Conservation (phyloP, 1,140 invertebrate species). For the Lepidostoma basale region DNA sequence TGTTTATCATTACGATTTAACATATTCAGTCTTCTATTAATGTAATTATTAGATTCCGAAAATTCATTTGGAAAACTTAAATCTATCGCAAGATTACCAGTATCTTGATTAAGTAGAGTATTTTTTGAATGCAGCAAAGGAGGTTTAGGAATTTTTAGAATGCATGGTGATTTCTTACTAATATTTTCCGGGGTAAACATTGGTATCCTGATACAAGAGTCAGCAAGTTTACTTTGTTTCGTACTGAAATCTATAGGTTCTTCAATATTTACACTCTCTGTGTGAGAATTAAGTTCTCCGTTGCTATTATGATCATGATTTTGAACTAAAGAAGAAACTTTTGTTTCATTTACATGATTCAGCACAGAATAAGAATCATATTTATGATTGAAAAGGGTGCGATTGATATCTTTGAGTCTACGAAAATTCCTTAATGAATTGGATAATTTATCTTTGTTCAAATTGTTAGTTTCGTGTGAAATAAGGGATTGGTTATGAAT, state of each 20-base stretch:
- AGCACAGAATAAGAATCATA: neutral
- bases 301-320: no score
- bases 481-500: neutral
- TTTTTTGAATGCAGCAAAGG: conserved; percentile 10
- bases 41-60: neutral
- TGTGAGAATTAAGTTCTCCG: no score
- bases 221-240: neutral
- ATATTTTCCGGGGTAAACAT: conserved; percentile 15
- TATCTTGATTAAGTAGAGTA: conserved; percentile 2
- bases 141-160: conserved; percentile 34
- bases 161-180: conserved; percentile 12
- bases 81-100: conserved; percentile 24
- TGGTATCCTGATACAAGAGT: conserved; percentile 7
- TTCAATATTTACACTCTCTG: neutral
- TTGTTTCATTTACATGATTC: neutral
- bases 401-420: conserved; percentile 28
- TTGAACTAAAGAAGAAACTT: no score
- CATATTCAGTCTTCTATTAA: conserved; percentile 21
- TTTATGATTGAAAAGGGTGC: conserved; percentile 12
- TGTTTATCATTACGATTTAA: conserved; percentile 22
- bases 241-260: conserved; percentile 40
- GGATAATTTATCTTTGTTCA: conserved; percentile 8
- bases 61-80: conserved; percentile 20
- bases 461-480: neutral
- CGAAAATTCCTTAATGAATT: conserved; percentile 33